Percentiles rank a stretch among this genome's conserved stretches.
These are phyloP conservation scores for Fistularia tabacaria DNA, from an alignment of 2,797 vertebrate species.

Conservation along the genomic window DNA sequence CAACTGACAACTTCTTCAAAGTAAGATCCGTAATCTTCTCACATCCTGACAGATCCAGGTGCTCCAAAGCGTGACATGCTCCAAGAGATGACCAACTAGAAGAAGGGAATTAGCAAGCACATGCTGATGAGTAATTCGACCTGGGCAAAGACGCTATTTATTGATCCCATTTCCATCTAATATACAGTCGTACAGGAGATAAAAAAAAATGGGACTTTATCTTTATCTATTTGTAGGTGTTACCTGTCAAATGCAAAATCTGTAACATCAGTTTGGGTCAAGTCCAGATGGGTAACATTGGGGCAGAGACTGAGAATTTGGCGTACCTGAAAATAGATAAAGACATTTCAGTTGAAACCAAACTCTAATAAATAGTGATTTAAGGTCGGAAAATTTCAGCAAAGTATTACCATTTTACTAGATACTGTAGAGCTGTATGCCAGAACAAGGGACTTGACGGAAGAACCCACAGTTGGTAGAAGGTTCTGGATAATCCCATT, in stretches of 20 bases:
- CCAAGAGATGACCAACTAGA: constrained; percentile 85
- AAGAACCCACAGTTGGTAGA: constrained; percentile 84
- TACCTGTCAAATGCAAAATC: constrained; percentile 96
- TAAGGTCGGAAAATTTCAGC: not conserved
- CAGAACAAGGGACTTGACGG: constrained; percentile 89
- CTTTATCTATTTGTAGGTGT: not conserved
- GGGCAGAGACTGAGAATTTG: constrained; percentile 93
- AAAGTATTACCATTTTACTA: constrained; percentile 88
- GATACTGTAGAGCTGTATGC: constrained; percentile 92
- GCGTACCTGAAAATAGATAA: constrained; percentile 77
- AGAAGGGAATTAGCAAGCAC: no score
- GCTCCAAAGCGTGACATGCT: constrained; percentile 81
- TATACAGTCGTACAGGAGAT: no score
- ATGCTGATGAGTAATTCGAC: not conserved
- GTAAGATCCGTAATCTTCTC: constrained; percentile 90
- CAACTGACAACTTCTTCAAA: constrained; percentile 84
- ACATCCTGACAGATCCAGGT: constrained; percentile 94
- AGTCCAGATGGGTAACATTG: constrained; percentile 88
- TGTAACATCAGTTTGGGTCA: constrained; percentile 92
- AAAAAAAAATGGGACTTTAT: no score
- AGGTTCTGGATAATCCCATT: constrained; percentile 91
- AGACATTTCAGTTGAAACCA: not conserved
- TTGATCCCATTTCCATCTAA: no score
- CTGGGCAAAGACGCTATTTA: no score
- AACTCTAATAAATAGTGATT: not conserved